Evolutionary conservation across 2,797 vertebrate genomes (phyloP).

Genomic region (Salmo trutta): DNA sequence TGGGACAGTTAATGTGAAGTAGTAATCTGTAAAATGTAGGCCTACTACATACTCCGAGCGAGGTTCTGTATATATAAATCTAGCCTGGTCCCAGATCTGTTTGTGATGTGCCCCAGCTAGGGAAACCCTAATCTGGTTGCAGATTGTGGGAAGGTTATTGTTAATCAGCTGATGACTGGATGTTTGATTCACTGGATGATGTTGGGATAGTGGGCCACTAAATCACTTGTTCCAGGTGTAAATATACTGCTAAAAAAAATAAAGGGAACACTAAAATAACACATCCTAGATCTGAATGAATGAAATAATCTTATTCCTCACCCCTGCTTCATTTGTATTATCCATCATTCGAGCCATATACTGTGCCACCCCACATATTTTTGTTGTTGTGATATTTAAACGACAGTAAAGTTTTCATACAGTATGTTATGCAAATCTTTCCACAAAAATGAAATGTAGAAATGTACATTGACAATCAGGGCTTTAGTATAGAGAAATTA

Average conservation of each 20-base stretch:
- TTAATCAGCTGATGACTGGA: not conserved
- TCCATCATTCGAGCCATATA: not conserved
- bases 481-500: slow-evolving; percentile 11
- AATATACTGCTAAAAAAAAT: not conserved
- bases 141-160: not conserved
- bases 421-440: not conserved
- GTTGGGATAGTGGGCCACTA: not conserved
- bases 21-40: too few species aligned
- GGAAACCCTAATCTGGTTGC: not conserved
- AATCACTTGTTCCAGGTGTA: not conserved
- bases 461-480: slow-evolving; percentile 20
- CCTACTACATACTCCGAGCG: too few species aligned
- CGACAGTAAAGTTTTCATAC: not conserved
- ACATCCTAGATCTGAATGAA: too few species aligned
- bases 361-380: not conserved
- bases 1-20: too few species aligned
- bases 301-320: not conserved
- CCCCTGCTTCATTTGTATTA: not conserved
- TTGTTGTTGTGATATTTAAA: not conserved
- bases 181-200: not conserved
- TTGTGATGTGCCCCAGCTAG: not conserved
- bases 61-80: too few species aligned
- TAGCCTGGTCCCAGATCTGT: not conserved
- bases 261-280: too few species aligned
- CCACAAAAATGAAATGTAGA: slow-evolving; percentile 9